phyloP scores from a whole-genome alignment of 2,797 vertebrate species.

The Phalanger gymnotis region DNA sequence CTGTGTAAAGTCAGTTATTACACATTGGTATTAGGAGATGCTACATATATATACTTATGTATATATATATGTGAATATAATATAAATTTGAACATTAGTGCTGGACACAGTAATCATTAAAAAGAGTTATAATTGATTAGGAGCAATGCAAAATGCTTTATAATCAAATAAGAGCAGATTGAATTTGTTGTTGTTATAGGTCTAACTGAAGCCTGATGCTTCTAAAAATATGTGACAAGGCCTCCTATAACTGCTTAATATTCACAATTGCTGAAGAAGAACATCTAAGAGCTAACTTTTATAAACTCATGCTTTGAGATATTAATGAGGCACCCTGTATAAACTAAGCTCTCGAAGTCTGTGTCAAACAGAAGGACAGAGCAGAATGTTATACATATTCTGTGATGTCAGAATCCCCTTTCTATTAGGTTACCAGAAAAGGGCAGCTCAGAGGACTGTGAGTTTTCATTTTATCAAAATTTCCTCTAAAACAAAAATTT shows the following conservation, averaged over 20 bases:
- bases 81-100: neutral
- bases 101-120: neutral
- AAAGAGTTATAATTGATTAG: neutral
- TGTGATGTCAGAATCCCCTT: neutral
- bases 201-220: neutral
- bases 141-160: neutral
- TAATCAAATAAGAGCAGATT: neutral
- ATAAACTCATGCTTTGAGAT: neutral
- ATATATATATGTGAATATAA: neutral
- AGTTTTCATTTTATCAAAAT: neutral
- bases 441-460: conserved; percentile 5
- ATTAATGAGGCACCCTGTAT: neutral
- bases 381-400: fast-evolving
- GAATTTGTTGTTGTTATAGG: neutral
- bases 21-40: neutral
- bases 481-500: neutral
- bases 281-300: neutral
- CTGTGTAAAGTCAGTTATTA: neutral
- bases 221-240: neutral
- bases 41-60: neutral
- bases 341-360: neutral
- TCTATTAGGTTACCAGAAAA: neutral
- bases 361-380: neutral
- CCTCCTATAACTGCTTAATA: neutral
- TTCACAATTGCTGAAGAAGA: neutral